Base-by-base conservation (phyloP, 1,140 invertebrate genomes). In the Vollenhovia emeryi region DNA sequence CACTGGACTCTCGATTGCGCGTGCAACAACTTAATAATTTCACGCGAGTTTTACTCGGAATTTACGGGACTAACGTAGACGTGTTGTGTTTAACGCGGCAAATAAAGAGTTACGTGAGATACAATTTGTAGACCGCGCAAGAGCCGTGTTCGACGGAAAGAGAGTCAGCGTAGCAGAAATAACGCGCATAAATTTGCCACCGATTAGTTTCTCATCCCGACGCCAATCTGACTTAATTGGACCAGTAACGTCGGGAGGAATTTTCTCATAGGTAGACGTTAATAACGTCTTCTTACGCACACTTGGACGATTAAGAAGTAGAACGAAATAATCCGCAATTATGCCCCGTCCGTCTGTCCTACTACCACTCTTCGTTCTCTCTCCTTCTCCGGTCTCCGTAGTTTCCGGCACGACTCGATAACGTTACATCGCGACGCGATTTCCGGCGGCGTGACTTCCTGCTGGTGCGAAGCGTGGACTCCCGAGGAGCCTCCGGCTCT, bases 401-500 rank as follows among this genome's bases (percentile, higher is more conserved):
- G 45, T 52, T 92, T 93, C 93, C 93, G 92, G 91, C 75, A 64
- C 62, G 89, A 71, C 24, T 30, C 36, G 64, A 68, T 91, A 90
- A 90, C 87, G 89, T 91, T 92, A 89, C 76, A 84, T 91, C 60
- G 85, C 78, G 62, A 86, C 88, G 75, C 88, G 85, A 91, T 89
- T 92, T 92, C 91, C 91, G 91, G 86, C 86, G 52, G 80, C 85
- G 90, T 93, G 92, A 94, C 92, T 92, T 94, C 93, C 93, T 91
- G 91, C 48, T 24, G 30, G 36, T 48, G 27, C 13, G 30, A 57
- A 57, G 52, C 50, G 40, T 15, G 55, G 36, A 50, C 57, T 73
- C 45, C 45, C 74, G 24, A 43, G 50, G 66, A 73, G 78, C 66
- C 78, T 57, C 21, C 36, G 50, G 78, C 50, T 68, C 43, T 48